Conservation (phyloP, 2,113 vertebrate species). For the Phoxinus phoxinus region DNA sequence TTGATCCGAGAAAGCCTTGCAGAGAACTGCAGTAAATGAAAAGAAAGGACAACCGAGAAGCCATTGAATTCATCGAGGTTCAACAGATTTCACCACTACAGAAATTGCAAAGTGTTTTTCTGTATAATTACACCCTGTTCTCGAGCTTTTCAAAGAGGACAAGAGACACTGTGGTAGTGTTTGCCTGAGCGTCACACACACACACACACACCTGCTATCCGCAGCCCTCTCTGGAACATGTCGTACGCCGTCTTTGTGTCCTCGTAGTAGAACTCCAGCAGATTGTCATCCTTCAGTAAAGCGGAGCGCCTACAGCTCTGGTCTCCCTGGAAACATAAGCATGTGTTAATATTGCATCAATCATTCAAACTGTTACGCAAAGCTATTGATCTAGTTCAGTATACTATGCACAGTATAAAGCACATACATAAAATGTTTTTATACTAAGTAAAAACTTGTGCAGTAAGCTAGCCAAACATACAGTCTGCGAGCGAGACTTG, state of each 20-base stretch:
- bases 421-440: too few relatives aligned
- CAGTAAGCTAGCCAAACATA: neutral
- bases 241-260: slow-evolving; percentile 77
- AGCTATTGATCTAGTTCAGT: too few relatives aligned
- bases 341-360: neutral
- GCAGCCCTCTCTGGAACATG: slow-evolving; percentile 79
- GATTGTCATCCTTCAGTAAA: slow-evolving; percentile 73
- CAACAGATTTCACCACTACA: neutral
- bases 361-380: too few relatives aligned
- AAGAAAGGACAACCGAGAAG: neutral
- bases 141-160: too few relatives aligned
- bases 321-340: slow-evolving; percentile 66
- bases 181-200: slow-evolving; percentile 36
- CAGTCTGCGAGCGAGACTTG: too few relatives aligned
- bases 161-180: too few relatives aligned
- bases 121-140: neutral
- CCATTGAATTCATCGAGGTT: neutral
- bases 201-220: slow-evolving; percentile 71
- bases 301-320: slow-evolving; percentile 75
- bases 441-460: too few relatives aligned
- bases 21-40: neutral
- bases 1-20: neutral
- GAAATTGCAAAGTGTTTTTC: neutral
- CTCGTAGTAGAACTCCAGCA: slow-evolving; percentile 79
- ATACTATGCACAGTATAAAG: too few relatives aligned